A percentile compares a stretch with the other conserved stretches of the same genome.
phyloP scores from a whole-genome alignment of 2,113 vertebrate genomes.

The Rhadina sibilatrix region DNA sequence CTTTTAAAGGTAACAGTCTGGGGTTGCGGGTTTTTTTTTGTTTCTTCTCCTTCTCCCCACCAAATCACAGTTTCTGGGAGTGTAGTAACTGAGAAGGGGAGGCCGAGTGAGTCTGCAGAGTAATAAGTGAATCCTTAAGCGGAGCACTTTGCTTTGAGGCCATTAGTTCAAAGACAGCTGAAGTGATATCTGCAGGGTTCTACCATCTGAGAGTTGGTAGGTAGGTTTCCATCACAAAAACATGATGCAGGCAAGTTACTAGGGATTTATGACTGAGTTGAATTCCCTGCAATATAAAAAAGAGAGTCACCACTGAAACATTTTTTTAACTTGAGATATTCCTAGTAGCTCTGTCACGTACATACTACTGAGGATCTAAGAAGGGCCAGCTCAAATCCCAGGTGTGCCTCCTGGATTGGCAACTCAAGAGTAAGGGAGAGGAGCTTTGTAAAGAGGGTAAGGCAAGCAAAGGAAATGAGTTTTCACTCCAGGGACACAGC shows the following conservation, averaged over 20 bases:
- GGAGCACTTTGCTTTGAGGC: background rate
- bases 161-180: background rate
- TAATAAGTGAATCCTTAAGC: accelerated
- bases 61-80: background rate
- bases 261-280: background rate
- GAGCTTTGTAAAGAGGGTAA: background rate
- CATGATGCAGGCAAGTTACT: background rate
- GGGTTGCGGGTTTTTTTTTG: background rate
- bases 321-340: background rate
- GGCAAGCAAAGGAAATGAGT: background rate
- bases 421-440: background rate
- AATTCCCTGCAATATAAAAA: background rate
- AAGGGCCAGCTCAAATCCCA: background rate
- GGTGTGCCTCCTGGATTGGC: background rate
- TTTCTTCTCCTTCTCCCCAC: background rate
- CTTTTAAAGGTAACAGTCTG: background rate
- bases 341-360: background rate
- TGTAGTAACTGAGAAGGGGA: background rate
- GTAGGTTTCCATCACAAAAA: background rate
- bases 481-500: background rate
- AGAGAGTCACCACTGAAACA: background rate
- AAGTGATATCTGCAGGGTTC: background rate
- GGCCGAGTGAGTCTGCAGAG: background rate
- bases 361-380: background rate
- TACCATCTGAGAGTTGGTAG: background rate